A percentile compares a stretch with the other conserved stretches of the same genome.
These are phyloP conservation scores for Alsophila aescularia DNA, from an alignment of 2,888 invertebrate genomes.

Conservation along the genomic window DNA sequence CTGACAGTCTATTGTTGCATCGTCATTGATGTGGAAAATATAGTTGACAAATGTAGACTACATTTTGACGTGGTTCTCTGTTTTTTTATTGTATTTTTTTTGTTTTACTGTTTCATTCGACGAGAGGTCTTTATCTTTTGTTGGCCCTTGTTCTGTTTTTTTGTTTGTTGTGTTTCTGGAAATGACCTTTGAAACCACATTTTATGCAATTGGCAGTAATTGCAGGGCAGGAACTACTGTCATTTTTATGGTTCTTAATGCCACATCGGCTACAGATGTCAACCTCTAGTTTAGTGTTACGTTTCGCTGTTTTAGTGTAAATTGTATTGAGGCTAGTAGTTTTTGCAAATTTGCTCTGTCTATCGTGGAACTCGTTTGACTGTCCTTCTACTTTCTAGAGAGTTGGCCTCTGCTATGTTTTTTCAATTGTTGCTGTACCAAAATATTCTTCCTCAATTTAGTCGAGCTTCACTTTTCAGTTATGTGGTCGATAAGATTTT, in stretches of 20 bases:
- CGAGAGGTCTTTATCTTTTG: too few relatives aligned
- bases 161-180: slow-evolving; percentile 3
- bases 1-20: slow-evolving; percentile 26
- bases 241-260: slow-evolving; percentile 4
- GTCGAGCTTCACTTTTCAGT: neutral
- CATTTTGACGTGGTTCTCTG: neutral
- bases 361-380: slow-evolving; percentile 15
- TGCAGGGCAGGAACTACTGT: slow-evolving; percentile 5
- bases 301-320: neutral
- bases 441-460: slow-evolving; percentile 27
- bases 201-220: neutral
- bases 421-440: slow-evolving; percentile 28
- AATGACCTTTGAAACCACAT: slow-evolving; percentile 21
- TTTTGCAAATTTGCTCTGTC: neutral
- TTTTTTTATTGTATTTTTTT: too few relatives aligned
- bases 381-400: slow-evolving; percentile 26
- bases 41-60: slow-evolving; percentile 16
- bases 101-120: too few relatives aligned
- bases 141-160: slow-evolving; percentile 20
- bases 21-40: slow-evolving; percentile 33
- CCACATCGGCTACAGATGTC: slow-evolving; percentile 2
- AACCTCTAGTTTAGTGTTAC: neutral
- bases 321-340: neutral
- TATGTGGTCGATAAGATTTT: slow-evolving; percentile 18
- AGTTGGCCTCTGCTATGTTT: slow-evolving; percentile 35